These are phyloP conservation scores for Diuraphis noxia DNA, from an alignment of 1,140 invertebrate genomes.

Conservation along the genomic window DNA sequence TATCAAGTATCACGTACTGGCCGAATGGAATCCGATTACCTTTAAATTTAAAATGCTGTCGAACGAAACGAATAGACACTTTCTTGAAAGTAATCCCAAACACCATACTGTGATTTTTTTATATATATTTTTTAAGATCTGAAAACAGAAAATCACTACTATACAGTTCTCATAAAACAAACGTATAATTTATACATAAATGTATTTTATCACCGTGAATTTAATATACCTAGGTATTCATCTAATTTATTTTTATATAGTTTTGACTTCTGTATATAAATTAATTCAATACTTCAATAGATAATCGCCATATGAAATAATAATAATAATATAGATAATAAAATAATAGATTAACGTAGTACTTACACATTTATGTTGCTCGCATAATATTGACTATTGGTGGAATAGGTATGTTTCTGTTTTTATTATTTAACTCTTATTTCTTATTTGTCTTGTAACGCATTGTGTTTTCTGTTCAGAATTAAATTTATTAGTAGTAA, in stretches of 20 bases:
- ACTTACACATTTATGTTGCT: background rate
- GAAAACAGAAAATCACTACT: background rate
- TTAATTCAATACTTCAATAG: background rate
- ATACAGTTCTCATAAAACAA: background rate
- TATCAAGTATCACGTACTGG: conserved; percentile 24
- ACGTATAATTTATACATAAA: background rate
- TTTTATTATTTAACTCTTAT: background rate
- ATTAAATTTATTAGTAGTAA: too few relatives aligned
- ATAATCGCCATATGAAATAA: too few relatives aligned
- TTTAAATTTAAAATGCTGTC: conserved; percentile 30
- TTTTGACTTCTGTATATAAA: too few relatives aligned
- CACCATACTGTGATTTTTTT: background rate
- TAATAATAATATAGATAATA: too few relatives aligned
- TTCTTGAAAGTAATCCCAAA: background rate
- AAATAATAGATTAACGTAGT: background rate
- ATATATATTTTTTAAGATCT: conserved; percentile 6
- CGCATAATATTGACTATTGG: background rate
- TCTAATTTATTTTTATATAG: background rate
- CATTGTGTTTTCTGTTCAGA: background rate
- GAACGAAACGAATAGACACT: background rate
- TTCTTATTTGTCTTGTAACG: background rate
- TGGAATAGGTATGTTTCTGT: background rate
- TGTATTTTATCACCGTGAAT: background rate
- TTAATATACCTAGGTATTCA: too few relatives aligned
- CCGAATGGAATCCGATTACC: conserved; percentile 25